phyloP scores from a whole-genome alignment of 30 jellyfish, hydroid and myxozoan species.

The Hydractinia echinata region DNA sequence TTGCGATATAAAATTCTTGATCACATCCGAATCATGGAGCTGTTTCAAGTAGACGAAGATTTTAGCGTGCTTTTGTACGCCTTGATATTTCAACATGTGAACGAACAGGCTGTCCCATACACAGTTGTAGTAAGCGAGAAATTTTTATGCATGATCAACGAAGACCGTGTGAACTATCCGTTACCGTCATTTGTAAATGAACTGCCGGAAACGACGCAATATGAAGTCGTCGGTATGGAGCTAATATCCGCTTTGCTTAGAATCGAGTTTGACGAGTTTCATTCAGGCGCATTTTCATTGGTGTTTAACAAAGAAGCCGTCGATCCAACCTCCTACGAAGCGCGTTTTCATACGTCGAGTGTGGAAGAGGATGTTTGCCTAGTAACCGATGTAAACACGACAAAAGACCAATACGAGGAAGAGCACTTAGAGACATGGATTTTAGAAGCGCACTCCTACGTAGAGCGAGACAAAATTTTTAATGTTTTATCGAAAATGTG shows the following conservation, averaged over 20 bases:
- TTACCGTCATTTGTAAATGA: conserved; percentile 77
- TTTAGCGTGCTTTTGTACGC: conserved; percentile 52
- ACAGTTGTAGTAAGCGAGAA: conserved; percentile 76
- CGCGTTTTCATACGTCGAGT: conserved; percentile 51
- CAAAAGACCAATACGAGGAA: conserved; percentile 36
- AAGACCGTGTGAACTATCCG: conserved; percentile 81
- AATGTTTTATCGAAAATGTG: conserved; percentile 68
- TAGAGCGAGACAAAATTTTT: conserved; percentile 68
- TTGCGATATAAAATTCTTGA: conserved; percentile 48
- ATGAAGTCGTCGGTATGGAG: conserved; percentile 54
- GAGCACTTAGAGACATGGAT: conserved; percentile 51
- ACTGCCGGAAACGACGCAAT: conserved; percentile 77
- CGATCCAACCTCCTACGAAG: conserved; percentile 69
- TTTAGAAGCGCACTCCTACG: conserved; percentile 63
- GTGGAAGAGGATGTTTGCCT: conserved; percentile 61
- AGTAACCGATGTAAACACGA: conserved; percentile 69
- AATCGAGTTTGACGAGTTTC: conserved; percentile 68
- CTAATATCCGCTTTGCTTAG: conserved; percentile 58
- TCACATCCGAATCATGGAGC: conserved; percentile 22
- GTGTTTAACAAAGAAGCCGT: conserved; percentile 61
- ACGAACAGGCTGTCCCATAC: conserved; percentile 50
- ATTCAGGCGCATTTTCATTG: conserved; percentile 53
- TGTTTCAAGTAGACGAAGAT: conserved; percentile 32
- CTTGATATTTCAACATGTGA: conserved; percentile 49
- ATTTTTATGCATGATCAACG: conserved; percentile 55